Evolutionary conservation across 2,113 vertebrate species (phyloP), one percentile per base, ranked within the genome.

Genomic region (Mesembrinibis cayennensis): DNA sequence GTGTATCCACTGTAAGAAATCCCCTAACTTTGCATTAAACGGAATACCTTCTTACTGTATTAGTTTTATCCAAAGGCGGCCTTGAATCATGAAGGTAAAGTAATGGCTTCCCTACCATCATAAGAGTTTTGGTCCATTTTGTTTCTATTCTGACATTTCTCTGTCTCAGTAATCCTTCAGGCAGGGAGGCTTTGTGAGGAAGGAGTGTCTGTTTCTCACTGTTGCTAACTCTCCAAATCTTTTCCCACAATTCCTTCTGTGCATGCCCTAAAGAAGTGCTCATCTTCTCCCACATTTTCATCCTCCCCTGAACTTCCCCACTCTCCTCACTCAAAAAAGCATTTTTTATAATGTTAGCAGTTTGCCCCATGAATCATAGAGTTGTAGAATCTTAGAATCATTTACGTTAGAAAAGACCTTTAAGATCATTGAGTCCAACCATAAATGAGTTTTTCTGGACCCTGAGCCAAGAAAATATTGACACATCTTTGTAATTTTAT

Each of bases 291-390:
- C 34, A 77, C 49, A 59, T 45, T 52, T 36, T 89, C 20, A 40
- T 59, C 14, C 34, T 65, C 2, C 13, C 6, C 7, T 49, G 42
- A 83, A 47, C 9, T 52, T 80, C 18, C 7, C 27, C 19, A 30
- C 6, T 12, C 9, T 78, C 13, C 7, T 61, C 1, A 0, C 15
- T 42, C 26, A 73, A 40, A 74, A 87, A 56, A 12, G 0, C 0
- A 16, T 82, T 74, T 84, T 58, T 87, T 55, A 25, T 66, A 30
- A 18, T 34, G 32, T 32, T 42, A 72, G 11, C n/a, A 47, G 11
- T 69, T 78, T 74, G 0, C 2, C 15, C 3, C 3, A 16, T 15
- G 10, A 42, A 30, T 84, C 21, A 49, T 2, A 61, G 11, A 82
- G 58, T 80, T 23, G 47, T 3, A 53, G 11, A 78, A 63, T 22